These are phyloP conservation scores for Chionoecetes opilio DNA, from an alignment of 1,140 invertebrate genomes.

Conservation along the genomic window DNA sequence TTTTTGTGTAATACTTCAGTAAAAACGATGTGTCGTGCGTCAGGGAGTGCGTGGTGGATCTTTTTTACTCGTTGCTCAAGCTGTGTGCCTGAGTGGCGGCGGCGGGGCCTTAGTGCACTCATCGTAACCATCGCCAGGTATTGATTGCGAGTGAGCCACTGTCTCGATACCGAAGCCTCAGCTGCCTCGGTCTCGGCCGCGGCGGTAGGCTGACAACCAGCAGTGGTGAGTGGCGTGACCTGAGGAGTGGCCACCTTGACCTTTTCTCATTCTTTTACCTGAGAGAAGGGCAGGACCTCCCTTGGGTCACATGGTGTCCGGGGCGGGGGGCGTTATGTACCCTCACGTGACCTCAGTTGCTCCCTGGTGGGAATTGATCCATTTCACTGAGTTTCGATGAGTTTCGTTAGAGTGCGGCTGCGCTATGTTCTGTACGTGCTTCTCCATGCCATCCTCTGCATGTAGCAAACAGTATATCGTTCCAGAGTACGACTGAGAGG, in stretches of 20 bases:
- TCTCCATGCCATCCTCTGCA: background rate
- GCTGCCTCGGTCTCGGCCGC: background rate
- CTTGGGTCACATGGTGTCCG: constrained; percentile 29
- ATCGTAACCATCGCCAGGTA: constrained; percentile 15
- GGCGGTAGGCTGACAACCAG: constrained; percentile 40
- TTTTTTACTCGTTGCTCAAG: background rate
- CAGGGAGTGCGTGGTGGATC: background rate
- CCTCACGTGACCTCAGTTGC: constrained; percentile 49
- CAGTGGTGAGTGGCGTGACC: constrained; percentile 35
- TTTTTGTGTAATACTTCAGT: constrained; percentile 47
- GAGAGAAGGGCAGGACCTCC: background rate
- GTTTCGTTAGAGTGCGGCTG: background rate
- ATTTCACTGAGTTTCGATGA: background rate
- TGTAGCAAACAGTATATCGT: too few species aligned
- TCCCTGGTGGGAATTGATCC: background rate
- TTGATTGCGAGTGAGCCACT: background rate
- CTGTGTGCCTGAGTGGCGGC: background rate
- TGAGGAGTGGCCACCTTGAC: constrained; percentile 50
- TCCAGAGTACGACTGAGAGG: too few species aligned
- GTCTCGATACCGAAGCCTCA: background rate
- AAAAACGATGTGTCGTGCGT: constrained; percentile 34
- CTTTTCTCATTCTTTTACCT: background rate
- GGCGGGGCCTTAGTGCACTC: background rate
- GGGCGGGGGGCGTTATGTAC: constrained; percentile 53
- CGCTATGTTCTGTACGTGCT: background rate